These are phyloP conservation scores for Ophiothrix spiculata DNA, from an alignment of 35 echinoderm and acorn worm species.

Conservation along the genomic window DNA sequence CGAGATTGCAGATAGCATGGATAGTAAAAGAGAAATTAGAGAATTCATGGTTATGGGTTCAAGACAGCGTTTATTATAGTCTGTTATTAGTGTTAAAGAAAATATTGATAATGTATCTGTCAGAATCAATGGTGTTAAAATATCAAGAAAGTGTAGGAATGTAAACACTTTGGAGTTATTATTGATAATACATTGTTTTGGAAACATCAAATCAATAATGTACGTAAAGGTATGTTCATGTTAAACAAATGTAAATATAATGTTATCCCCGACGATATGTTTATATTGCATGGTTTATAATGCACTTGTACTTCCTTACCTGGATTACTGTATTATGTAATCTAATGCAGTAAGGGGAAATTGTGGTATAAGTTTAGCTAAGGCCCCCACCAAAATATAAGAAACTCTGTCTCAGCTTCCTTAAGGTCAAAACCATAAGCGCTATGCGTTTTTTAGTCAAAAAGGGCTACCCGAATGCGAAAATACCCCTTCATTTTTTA, in stretches of 20 bases:
- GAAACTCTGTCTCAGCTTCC: too few species aligned
- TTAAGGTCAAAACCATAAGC: too few species aligned
- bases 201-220: not conserved
- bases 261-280: not conserved
- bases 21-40: too few species aligned
- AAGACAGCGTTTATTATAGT: not conserved
- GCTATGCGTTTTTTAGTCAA: too few species aligned
- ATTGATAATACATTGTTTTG: conserved; percentile 1
- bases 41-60: not conserved
- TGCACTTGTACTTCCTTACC: not conserved
- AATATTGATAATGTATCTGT: not conserved
- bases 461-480: too few species aligned
- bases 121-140: not conserved
- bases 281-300: not conserved
- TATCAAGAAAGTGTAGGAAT: not conserved
- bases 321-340: not conserved
- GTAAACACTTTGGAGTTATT: not conserved
- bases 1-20: too few species aligned
- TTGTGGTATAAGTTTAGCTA: not conserved
- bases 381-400: too few species aligned
- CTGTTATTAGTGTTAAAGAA: not conserved
- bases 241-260: conserved; percentile 4
- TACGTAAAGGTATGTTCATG: not conserved
- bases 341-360: conserved; percentile 3
- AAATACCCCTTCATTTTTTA: too few species aligned